phyloP scores from a whole-genome alignment of 2,113 vertebrate genomes.

The Panthera leo region DNA sequence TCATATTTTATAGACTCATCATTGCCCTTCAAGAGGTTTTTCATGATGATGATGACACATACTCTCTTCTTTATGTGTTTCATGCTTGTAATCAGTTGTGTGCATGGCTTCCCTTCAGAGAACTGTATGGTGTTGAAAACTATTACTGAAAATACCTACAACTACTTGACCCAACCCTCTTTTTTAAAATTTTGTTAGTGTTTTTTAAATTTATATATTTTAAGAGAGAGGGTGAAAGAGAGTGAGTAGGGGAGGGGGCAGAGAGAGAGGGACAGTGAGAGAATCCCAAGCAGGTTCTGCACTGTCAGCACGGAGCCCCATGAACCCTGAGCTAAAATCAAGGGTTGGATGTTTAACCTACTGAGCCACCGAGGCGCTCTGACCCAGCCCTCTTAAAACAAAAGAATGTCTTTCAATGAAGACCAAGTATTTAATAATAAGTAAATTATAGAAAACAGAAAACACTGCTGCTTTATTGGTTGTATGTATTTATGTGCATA shows the following conservation, averaged over 20 bases:
- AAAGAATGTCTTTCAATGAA: neutral
- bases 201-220: too few relatives aligned
- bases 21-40: neutral
- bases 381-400: neutral
- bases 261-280: too few relatives aligned
- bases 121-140: neutral
- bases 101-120: neutral
- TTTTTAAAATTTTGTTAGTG: too few relatives aligned
- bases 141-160: neutral
- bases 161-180: neutral
- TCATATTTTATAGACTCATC: neutral
- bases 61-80: neutral
- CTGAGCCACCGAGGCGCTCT: neutral
- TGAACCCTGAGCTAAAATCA: too few relatives aligned
- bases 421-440: neutral
- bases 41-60: neutral
- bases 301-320: too few relatives aligned
- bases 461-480: neutral
- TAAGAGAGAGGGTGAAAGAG: too few relatives aligned
- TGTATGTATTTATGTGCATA: neutral
- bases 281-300: too few relatives aligned
- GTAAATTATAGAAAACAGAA: neutral
- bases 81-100: neutral
- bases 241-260: too few relatives aligned
- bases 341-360: too few relatives aligned